Base-by-base conservation (phyloP, 1,140 invertebrate species). In the Caenorhabditis brenneri region DNA sequence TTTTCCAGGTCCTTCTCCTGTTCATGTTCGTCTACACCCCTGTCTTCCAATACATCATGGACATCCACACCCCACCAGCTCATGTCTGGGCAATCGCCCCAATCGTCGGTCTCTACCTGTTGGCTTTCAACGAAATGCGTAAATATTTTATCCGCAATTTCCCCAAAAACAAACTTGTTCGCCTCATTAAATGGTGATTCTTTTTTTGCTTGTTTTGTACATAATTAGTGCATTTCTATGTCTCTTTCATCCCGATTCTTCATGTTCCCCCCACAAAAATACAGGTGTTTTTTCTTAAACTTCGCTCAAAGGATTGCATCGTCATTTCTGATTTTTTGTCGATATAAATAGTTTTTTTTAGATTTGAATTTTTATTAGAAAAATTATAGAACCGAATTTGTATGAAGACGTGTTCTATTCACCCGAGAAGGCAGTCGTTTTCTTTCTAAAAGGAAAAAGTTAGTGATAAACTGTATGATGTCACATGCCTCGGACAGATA, bases 11-110 rank as follows among this genome's bases (percentile, higher is more conserved):
- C 15, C 86, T 90, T 12, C 53, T 90, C 24, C 86, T 90, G 24
- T 90, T 91, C 80, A 39, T 91, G 24, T 90, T 90, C 31, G 87
- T 90, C 19, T 91, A 89, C 83, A 90, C 80, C 5, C 89, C 89
- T 19, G 87, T 88, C 69, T 84, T 91, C 49, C 89, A 90, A 80
- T 90, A 91, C 83, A 82, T 90, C 22, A 90, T 90, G 89, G 89
- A 90, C 33, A 90, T 90, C 4, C 69, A 86, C 42, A 85, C 85
- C 16, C 85, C 85, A n/a, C 85, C 85, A 9, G 80, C 49, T 22
- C 74, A 84, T 49, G 80, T 87, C 39, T 84, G 85, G 85, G 31
- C 81, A 22, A 58, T 86, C 42, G 80, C 81, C 33, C 82, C 85
- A 49, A 69, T 85, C 39, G 86, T 87, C 74, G 83, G 84, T 33